Conservation (phyloP, 2,888 invertebrate genomes). For the Eilema griseolum region DNA sequence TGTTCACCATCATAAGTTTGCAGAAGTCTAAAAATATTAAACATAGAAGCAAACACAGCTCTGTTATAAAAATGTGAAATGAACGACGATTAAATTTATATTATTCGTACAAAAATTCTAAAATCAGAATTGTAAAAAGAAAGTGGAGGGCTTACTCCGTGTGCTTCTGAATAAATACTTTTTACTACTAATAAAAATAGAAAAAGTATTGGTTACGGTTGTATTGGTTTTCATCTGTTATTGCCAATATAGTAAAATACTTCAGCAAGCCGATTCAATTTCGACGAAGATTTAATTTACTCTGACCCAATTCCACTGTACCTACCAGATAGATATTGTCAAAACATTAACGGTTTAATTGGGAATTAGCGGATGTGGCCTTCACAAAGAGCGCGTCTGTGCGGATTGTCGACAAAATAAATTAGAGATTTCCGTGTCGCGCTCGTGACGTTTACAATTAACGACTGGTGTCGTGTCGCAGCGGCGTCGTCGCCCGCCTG, state of each 20-base stretch:
- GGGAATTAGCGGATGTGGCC: constrained; percentile 31
- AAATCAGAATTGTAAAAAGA: no score
- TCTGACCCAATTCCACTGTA: background rate
- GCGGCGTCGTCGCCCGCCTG: constrained; percentile 12
- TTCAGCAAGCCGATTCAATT: background rate
- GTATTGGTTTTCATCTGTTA: background rate
- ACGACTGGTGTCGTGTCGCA: constrained; percentile 30
- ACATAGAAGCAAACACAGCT: no score
- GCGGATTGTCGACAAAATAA: constrained; percentile 41
- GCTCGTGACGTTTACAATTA: constrained; percentile 34
- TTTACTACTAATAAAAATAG: no score
- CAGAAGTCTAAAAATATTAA: no score
- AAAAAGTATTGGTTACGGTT: background rate
- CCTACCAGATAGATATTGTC: constrained; percentile 1
- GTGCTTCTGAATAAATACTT: no score
- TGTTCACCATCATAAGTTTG: no score
- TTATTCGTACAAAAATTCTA: no score
- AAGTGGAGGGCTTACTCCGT: no score
- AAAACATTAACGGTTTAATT: constrained; percentile 37
- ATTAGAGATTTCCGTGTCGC: constrained; percentile 35
- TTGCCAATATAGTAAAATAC: background rate
- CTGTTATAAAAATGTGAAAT: no score
- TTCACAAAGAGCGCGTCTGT: constrained; percentile 42
- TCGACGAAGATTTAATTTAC: background rate
- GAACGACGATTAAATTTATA: no score